Percentiles rank a stretch among this genome's conserved stretches.
Conservation (phyloP, 1,140 invertebrate species). For the Eupristina koningsbergeri region DNA sequence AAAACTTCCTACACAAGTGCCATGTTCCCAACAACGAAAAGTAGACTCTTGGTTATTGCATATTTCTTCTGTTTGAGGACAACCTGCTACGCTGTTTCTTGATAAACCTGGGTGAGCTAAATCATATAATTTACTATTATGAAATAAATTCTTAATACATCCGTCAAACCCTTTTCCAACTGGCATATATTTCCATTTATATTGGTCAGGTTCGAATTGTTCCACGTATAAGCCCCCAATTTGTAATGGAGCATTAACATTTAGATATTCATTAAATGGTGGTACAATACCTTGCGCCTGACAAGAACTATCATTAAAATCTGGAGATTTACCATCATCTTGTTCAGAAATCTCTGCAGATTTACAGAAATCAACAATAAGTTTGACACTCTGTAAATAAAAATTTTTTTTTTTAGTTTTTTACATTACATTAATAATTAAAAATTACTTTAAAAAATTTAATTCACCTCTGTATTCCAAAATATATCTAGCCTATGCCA, state of each 20-base stretch:
- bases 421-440: background rate
- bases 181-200: conserved; percentile 90
- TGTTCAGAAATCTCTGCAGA: conserved; percentile 88
- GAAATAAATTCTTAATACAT: conserved; percentile 94
- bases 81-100: conserved; percentile 88
- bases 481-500: conserved; percentile 97
- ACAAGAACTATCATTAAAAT: conserved; percentile 90
- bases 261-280: conserved; percentile 96
- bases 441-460: background rate
- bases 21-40: conserved; percentile 90
- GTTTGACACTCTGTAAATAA: conserved; percentile 80
- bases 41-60: conserved; percentile 87
- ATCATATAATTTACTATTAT: conserved; percentile 96
- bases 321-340: conserved; percentile 88
- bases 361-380: conserved; percentile 94
- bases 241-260: conserved; percentile 95
- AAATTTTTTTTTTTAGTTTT: conserved; percentile 4
- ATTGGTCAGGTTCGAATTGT: conserved; percentile 88
- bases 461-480: conserved; percentile 88
- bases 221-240: conserved; percentile 92
- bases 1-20: conserved; percentile 92
- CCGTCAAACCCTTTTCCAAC: conserved; percentile 92
- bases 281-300: conserved; percentile 91
- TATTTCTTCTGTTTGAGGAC: conserved; percentile 91
- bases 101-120: conserved; percentile 89